Base-by-base conservation (phyloP, 2,113 vertebrate genomes). In the Picathartes gymnocephalus region DNA sequence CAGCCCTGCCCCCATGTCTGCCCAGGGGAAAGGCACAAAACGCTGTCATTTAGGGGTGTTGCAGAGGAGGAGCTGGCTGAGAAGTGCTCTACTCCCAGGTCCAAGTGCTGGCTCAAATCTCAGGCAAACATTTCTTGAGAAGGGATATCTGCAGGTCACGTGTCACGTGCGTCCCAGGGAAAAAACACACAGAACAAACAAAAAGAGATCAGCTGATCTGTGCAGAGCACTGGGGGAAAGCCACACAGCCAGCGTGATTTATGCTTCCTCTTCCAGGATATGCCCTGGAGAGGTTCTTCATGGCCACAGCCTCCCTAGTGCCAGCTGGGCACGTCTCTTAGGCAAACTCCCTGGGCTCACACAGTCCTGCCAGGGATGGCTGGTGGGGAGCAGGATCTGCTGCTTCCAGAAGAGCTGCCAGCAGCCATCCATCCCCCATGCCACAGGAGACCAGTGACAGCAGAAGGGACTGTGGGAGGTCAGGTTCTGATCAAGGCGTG, bases 31-130 rank as follows among this genome's bases (percentile, higher is more conserved):
- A 21, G 18, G 62, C 70, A 58, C 44, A 50, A 37, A 78, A 14
- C 0, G 0, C 50, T 35, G 51, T 1, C 0, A 21, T 81, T 74
- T 12, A n/a, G 37, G 13, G 24, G n/a, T 27, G 23, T 4, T n/a
- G 57, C 72, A 74, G 48, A 62, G 33, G 27, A 93, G 81, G 18
- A n/a, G 27, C 62, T 73, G 65, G 27, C 37, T 54, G 48, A 69
- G 70, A 85, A 87, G 6, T 4, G 22, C 54, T 39, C 33, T n/a
- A 2, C 35, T 69, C 21, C 33, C 45, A 58, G 22, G 7, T 65
- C 69, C 7, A 66, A 57, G 31, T 0, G 0, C 21, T 88, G 79
- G 84, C 85, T 77, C 0, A 1, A 77, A 62, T 47, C 66, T 62
- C 56, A 23, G n/a, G 62, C 73, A 77, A 94, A 54, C 22, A 51